phyloP scores from a whole-genome alignment of 2,888 invertebrate genomes.

The Phaedon cochleariae region DNA sequence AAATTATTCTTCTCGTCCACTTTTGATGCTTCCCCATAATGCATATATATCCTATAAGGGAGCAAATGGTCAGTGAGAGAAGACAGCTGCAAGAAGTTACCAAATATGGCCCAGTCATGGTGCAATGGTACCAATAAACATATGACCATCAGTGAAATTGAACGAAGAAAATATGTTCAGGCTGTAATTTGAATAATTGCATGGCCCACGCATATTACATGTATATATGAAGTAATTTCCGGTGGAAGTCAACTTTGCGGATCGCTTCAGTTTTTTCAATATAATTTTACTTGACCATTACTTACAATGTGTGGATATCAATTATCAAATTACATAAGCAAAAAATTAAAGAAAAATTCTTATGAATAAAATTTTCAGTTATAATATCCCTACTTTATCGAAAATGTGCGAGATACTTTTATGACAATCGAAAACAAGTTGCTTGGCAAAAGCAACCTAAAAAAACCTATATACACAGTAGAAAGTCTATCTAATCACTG shows the following conservation, averaged over 20 bases:
- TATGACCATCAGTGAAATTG: constrained; percentile 49
- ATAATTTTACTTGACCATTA: too few species aligned
- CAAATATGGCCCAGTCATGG: constrained; percentile 36
- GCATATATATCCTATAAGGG: constrained; percentile 10
- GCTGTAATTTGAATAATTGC: constrained; percentile 52
- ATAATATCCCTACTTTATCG: too few species aligned
- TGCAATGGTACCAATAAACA: constrained; percentile 52
- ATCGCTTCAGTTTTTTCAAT: not conserved
- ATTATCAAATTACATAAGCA: too few species aligned
- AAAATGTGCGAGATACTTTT: too few species aligned
- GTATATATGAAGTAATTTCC: not conserved
- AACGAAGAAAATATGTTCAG: constrained; percentile 41
- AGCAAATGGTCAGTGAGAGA: constrained; percentile 8
- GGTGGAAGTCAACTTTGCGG: not conserved
- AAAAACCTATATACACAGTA: too few species aligned
- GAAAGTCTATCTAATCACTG: too few species aligned
- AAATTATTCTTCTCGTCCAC: too few species aligned
- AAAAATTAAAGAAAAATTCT: too few species aligned
- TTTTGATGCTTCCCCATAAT: not conserved
- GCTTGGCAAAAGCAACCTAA: too few species aligned
- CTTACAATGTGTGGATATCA: too few species aligned
- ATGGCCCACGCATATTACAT: constrained; percentile 42
- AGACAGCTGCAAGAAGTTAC: constrained; percentile 40
- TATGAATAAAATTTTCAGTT: too few species aligned
- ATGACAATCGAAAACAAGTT: too few species aligned